Conservation (phyloP, 1,140 invertebrate species). For the Potamilus streckersoni region DNA sequence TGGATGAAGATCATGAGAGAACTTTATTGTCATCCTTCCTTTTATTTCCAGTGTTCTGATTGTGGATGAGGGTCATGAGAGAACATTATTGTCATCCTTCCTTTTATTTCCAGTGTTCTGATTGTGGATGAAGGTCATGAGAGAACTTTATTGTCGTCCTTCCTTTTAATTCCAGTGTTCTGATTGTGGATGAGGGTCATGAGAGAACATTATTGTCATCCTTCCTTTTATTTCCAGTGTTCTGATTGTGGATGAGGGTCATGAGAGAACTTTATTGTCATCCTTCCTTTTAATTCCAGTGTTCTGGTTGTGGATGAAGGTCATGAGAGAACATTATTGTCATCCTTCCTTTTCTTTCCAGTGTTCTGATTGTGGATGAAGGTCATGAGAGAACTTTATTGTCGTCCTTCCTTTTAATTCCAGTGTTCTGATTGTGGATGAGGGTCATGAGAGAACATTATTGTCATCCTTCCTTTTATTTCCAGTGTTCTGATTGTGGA, state of each 20-base stretch:
- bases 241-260: constrained; percentile 99
- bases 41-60: too few relatives aligned
- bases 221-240: constrained; percentile 75
- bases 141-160: constrained; percentile 74
- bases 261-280: constrained; percentile 84
- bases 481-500: constrained; percentile 98
- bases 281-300: too few relatives aligned
- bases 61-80: too few relatives aligned
- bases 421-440: too few relatives aligned
- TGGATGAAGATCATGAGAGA: constrained; percentile 99
- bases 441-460: too few relatives aligned
- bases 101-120: constrained; percentile 82
- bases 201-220: too few relatives aligned
- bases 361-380: constrained; percentile 99
- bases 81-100: too few relatives aligned
- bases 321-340: too few relatives aligned
- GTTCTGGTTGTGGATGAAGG: too few relatives aligned
- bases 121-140: constrained; percentile 99
- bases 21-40: constrained; percentile 70
- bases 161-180: too few relatives aligned
- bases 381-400: constrained; percentile 93
- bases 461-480: constrained; percentile 10
- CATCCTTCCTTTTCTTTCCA: constrained; percentile 63
- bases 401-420: too few relatives aligned
- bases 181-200: too few relatives aligned